phyloP scores from a whole-genome alignment of 2,888 invertebrate species.

The Plagodis pulveraria region DNA sequence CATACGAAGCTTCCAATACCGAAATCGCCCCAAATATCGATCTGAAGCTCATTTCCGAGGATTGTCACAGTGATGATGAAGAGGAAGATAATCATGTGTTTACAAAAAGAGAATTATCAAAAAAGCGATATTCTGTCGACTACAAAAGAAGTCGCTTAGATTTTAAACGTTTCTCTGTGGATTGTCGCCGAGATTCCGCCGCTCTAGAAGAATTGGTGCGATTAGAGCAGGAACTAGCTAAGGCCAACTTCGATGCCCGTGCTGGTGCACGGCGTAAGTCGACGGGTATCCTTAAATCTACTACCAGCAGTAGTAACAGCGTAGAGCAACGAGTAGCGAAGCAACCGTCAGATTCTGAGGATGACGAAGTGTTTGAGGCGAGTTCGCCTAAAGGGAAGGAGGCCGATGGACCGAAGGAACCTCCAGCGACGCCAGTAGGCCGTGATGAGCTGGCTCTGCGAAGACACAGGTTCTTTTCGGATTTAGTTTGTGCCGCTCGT shows the following conservation, averaged over 20 bases:
- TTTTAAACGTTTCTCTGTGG: constrained; percentile 76
- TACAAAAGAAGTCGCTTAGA: constrained; percentile 69
- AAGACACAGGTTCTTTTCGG: constrained; percentile 91
- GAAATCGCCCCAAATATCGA: constrained; percentile 34
- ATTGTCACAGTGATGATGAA: constrained; percentile 50
- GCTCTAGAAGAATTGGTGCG: constrained; percentile 71
- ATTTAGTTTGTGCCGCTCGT: constrained; percentile 89
- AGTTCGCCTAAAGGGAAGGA: constrained; percentile 61
- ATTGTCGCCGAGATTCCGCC: constrained; percentile 69
- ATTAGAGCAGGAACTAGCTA: constrained; percentile 70
- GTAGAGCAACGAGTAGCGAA: constrained; percentile 58
- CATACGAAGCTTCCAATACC: not conserved
- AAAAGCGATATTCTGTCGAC: constrained; percentile 75
- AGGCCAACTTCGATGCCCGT: constrained; percentile 73
- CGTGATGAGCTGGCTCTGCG: constrained; percentile 91
- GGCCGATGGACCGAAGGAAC: constrained; percentile 85
- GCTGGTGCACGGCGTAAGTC: constrained; percentile 70
- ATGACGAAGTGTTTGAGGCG: constrained; percentile 87
- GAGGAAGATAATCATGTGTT: constrained; percentile 60
- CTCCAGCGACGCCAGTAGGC: constrained; percentile 91
- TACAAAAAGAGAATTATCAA: constrained; percentile 61
- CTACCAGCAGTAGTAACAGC: constrained; percentile 67
- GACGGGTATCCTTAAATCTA: constrained; percentile 76
- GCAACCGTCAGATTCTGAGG: constrained; percentile 64
- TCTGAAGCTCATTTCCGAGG: constrained; percentile 46